These are phyloP conservation scores for Frankliniella fusca DNA, from an alignment of 2,888 invertebrate genomes.

Conservation along the genomic window DNA sequence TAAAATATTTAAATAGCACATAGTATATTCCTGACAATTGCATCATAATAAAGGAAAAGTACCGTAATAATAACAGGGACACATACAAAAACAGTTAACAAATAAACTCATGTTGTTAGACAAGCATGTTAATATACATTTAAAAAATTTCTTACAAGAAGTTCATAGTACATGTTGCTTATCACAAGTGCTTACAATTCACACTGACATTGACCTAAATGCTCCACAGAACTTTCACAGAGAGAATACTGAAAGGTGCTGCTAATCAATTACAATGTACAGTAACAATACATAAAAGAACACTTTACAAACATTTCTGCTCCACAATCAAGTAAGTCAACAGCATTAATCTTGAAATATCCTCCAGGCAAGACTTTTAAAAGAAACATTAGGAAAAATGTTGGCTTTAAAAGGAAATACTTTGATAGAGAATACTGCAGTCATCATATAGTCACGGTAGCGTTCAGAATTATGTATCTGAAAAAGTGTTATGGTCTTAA, in stretches of 20 bases:
- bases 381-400: neutral
- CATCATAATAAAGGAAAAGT: too few species aligned
- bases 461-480: neutral
- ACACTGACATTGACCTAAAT: neutral
- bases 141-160: neutral
- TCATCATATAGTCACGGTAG: too few species aligned
- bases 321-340: neutral
- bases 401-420: neutral
- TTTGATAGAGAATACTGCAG: too few species aligned
- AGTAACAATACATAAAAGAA: neutral
- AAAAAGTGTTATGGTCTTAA: neutral
- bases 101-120: neutral
- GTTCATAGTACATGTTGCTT: neutral
- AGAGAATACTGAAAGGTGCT: neutral
- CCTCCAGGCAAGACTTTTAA: too few species aligned
- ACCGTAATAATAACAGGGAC: too few species aligned
- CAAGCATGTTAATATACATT: neutral
- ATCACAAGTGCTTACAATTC: slow-evolving; percentile 2
- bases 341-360: neutral
- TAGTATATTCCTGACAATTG: neutral
- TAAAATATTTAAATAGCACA: neutral
- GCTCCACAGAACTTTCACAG: neutral
- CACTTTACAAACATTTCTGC: neutral
- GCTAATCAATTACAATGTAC: neutral
- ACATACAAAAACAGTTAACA: slow-evolving; percentile 6